Conservation (phyloP, 2,888 invertebrate genomes). For the Mythimna vitellina region DNA sequence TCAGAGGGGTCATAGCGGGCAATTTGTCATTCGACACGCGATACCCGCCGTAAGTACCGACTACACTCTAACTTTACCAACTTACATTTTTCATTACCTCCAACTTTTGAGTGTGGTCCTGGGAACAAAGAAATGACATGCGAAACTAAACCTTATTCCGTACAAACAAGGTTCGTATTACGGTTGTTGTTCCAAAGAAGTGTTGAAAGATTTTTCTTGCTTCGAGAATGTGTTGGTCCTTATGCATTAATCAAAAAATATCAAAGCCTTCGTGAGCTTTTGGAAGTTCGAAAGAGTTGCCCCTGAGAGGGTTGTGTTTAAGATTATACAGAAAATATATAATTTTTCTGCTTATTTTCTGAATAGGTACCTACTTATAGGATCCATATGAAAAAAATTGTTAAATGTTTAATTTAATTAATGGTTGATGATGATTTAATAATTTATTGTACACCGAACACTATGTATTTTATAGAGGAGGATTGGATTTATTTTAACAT, state of each 20-base stretch:
- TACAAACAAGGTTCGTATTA: slow-evolving; percentile 19
- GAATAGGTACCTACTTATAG: not conserved
- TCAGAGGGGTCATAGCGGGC: slow-evolving; percentile 74
- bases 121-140: slow-evolving; percentile 25
- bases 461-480: not conserved
- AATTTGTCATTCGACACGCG: slow-evolving; percentile 87
- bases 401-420: not conserved
- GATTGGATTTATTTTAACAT: no score
- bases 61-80: slow-evolving; percentile 75
- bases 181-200: not conserved
- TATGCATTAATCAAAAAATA: slow-evolving; percentile 66
- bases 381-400: not conserved
- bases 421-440: not conserved
- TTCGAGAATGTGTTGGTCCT: slow-evolving; percentile 51
- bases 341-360: slow-evolving; percentile 29
- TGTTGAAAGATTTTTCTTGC: slow-evolving; percentile 59
- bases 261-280: slow-evolving; percentile 54
- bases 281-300: slow-evolving; percentile 59
- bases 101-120: slow-evolving; percentile 72
- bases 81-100: slow-evolving; percentile 84
- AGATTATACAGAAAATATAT: slow-evolving; percentile 35
- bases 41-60: slow-evolving; percentile 79
- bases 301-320: slow-evolving; percentile 40
- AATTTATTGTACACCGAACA: no score
- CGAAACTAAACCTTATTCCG: slow-evolving; percentile 46